Evolutionary conservation across 2,888 invertebrate species (phyloP).

Genomic region (Drosophila greeni): DNA sequence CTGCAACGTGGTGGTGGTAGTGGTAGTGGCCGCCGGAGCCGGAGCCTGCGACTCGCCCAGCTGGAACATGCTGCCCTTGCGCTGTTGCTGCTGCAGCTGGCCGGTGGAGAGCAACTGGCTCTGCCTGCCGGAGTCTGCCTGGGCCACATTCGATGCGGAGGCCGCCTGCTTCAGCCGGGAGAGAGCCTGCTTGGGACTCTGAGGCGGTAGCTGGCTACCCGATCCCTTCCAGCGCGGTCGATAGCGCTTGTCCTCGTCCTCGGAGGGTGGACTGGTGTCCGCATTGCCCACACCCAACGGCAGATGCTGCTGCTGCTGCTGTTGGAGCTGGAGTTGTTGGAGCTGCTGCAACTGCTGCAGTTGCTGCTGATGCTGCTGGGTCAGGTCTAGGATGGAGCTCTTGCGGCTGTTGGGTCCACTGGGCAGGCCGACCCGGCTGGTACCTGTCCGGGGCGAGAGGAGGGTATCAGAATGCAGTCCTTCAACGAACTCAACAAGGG

Average conservation of each 20-base stretch:
- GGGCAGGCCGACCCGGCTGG: conserved; percentile 78
- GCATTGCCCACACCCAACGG: conserved; percentile 79
- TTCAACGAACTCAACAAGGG: conserved; percentile 15
- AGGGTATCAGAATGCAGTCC: not conserved
- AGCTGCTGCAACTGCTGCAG: conserved; percentile 75
- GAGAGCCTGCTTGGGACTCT: conserved; percentile 74
- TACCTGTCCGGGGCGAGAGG: conserved; percentile 59
- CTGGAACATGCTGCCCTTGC: conserved; percentile 69
- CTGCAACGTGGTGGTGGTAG: conserved; percentile 32
- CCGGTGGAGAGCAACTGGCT: conserved; percentile 54
- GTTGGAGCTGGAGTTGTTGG: conserved; percentile 56
- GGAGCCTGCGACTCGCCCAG: conserved; percentile 44
- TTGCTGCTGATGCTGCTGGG: conserved; percentile 73
- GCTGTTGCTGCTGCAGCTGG: conserved; percentile 34
- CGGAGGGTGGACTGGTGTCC: conserved; percentile 81
- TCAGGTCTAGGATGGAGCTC: conserved; percentile 81
- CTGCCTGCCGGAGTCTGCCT: conserved; percentile 50
- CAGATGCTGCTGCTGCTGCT: conserved; percentile 75
- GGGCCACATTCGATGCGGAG: conserved; percentile 76
- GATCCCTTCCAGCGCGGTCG: conserved; percentile 78
- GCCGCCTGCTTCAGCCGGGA: conserved; percentile 76
- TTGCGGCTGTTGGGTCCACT: conserved; percentile 79
- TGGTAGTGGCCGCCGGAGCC: conserved; percentile 18
- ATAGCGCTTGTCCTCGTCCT: conserved; percentile 79
- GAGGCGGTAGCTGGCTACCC: conserved; percentile 68